A percentile compares a stretch with the other conserved stretches of the same genome.
Conservation (phyloP, 2,797 vertebrate genomes). For the Picus viridis region DNA sequence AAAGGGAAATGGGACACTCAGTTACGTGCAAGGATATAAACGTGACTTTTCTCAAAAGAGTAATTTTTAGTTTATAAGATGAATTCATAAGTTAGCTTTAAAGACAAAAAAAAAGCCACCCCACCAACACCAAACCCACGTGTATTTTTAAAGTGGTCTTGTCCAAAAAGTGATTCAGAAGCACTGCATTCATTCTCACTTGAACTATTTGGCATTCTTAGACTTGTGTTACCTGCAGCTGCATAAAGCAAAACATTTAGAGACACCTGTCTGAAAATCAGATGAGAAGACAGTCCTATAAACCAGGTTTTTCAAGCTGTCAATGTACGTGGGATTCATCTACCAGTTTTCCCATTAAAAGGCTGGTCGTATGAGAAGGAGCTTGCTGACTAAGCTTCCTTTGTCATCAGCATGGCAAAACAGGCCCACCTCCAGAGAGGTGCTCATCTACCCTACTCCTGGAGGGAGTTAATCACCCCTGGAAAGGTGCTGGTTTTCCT, state of each 20-base stretch:
- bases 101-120: background rate
- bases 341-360: background rate
- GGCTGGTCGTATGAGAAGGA: background rate
- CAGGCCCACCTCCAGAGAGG: background rate
- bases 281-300: background rate
- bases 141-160: background rate
- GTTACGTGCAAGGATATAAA: background rate
- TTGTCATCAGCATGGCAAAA: background rate
- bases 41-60: background rate
- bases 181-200: background rate
- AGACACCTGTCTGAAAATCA: background rate
- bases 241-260: background rate
- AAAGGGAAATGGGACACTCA: background rate
- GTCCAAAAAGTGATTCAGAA: background rate
- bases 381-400: background rate
- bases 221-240: background rate
- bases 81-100: background rate
- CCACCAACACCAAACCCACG: no score
- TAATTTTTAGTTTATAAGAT: background rate
- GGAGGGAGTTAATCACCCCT: background rate
- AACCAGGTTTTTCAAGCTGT: background rate
- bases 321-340: background rate
- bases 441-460: accelerated
- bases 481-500: background rate
- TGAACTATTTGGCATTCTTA: background rate